Percentiles rank a stretch among this genome's conserved stretches.
Evolutionary conservation across 2,797 vertebrate genomes (phyloP).

Genomic region (Megalops cyprinoides): DNA sequence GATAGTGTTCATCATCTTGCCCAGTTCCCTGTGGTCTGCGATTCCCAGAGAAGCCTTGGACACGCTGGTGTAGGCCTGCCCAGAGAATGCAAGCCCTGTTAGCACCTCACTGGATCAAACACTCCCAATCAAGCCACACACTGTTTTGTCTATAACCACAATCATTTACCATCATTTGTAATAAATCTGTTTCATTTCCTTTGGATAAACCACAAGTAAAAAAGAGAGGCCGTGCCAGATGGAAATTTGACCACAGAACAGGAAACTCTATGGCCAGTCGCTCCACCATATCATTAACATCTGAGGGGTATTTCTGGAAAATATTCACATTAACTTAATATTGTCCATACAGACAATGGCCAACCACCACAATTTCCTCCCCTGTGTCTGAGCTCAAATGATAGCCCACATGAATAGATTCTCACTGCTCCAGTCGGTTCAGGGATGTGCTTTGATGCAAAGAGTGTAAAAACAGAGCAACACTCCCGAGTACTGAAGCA

Average conservation of each 20-base stretch:
- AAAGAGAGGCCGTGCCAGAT: too few species aligned
- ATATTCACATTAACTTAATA: neutral
- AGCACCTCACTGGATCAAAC: too few species aligned
- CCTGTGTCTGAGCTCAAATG: neutral
- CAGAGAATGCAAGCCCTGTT: too few species aligned
- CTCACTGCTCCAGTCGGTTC: neutral
- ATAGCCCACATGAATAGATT: too few species aligned
- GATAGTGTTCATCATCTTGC: conserved; percentile 99
- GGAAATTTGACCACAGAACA: too few species aligned
- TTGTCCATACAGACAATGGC: neutral
- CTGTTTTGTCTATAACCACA: too few species aligned
- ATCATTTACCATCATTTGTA: too few species aligned
- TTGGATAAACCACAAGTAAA: too few species aligned
- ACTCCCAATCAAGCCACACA: neutral
- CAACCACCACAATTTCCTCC: neutral
- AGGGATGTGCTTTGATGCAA: neutral
- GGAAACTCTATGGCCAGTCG: too few species aligned
- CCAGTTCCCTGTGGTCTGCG: conserved; percentile 95
- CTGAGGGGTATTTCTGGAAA: neutral
- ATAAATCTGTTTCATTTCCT: too few species aligned
- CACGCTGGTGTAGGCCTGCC: conserved; percentile 94
- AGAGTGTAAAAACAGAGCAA: too few species aligned
- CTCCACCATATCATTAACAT: conserved; percentile 5
- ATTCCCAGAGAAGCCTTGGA: conserved; percentile 94
- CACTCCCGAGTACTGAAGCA: too few species aligned